Evolutionary conservation across 2,888 invertebrate species (phyloP).

Genomic region (Euproctis similis): DNA sequence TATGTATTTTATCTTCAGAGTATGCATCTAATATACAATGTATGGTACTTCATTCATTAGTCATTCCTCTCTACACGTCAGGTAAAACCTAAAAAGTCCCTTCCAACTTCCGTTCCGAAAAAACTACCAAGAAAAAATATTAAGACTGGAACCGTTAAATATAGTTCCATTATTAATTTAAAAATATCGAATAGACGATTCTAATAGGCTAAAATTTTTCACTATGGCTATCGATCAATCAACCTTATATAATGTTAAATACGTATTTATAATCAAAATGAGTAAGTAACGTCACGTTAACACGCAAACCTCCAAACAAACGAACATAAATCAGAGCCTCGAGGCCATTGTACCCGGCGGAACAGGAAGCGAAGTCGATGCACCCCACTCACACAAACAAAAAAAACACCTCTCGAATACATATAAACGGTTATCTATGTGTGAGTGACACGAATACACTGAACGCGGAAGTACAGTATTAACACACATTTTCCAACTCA

Average conservation of each 20-base stretch:
- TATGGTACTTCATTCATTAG: no score
- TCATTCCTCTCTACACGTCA: no score
- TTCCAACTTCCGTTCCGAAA: no score
- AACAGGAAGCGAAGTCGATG: constrained; percentile 69
- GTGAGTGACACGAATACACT: constrained; percentile 58
- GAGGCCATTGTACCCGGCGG: constrained; percentile 67
- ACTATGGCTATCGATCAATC: constrained; percentile 31
- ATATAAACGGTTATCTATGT: constrained; percentile 18
- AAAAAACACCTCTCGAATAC: constrained; percentile 13
- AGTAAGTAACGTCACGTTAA: constrained; percentile 50
- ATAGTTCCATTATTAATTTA: no score
- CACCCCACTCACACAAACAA: constrained; percentile 53
- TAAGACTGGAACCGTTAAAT: no score
- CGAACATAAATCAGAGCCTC: constrained; percentile 61
- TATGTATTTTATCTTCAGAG: no score
- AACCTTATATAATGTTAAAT: constrained; percentile 24
- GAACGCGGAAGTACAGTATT: constrained; percentile 67
- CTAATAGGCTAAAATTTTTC: constrained; percentile 14
- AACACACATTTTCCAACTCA: constrained; percentile 62
- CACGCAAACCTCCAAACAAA: constrained; percentile 62
- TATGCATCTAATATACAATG: no score
- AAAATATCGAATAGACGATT: no score
- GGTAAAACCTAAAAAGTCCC: no score
- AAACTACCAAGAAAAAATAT: no score
- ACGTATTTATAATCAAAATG: constrained; percentile 32